Conservation (phyloP, 2,888 invertebrate species). For the Julus scanicus region DNA sequence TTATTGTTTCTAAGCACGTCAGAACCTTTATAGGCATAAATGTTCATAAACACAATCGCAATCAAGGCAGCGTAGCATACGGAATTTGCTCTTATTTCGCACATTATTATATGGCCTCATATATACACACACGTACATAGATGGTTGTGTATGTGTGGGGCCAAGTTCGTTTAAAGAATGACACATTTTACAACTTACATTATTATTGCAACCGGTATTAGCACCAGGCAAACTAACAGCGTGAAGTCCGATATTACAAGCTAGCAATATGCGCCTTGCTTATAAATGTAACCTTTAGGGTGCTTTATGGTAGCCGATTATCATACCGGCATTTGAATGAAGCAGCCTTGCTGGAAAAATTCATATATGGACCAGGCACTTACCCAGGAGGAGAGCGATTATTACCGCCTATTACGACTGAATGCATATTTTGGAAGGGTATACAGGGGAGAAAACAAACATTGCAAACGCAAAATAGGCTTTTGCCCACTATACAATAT, state of each 20-base stretch:
- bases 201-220: constrained; percentile 42
- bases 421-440: constrained; percentile 18
- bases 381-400: constrained; percentile 39
- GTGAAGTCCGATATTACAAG: constrained; percentile 42
- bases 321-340: constrained; percentile 30
- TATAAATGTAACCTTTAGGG: constrained; percentile 42
- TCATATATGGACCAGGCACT: constrained; percentile 35
- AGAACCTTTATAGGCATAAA: constrained; percentile 20
- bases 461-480: background rate
- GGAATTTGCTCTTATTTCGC: background rate
- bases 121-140: background rate
- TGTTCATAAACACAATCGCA: constrained; percentile 38
- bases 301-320: constrained; percentile 39
- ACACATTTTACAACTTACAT: constrained; percentile 27
- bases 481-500: background rate
- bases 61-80: constrained; percentile 22
- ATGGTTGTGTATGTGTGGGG: background rate
- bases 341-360: constrained; percentile 10
- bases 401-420: constrained; percentile 16
- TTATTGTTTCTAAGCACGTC: constrained; percentile 42
- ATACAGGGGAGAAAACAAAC: background rate
- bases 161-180: constrained; percentile 42
- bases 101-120: constrained; percentile 13
- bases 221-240: constrained; percentile 39
- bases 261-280: constrained; percentile 32